These are phyloP conservation scores for Chaetodon auriga DNA, from an alignment of 2,113 vertebrate species.

Conservation along the genomic window DNA sequence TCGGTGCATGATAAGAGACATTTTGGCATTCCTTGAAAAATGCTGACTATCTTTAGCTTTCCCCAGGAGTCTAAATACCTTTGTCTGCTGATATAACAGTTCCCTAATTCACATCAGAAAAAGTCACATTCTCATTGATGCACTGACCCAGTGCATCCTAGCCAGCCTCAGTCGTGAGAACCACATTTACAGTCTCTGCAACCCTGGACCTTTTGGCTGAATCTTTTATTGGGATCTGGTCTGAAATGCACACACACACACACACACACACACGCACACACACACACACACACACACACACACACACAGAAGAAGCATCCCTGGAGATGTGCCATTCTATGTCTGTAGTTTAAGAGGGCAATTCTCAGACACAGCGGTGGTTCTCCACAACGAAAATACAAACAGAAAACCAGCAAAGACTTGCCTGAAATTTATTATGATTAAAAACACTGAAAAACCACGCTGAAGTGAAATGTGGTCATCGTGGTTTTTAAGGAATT, in stretches of 20 bases:
- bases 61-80: slow-evolving; percentile 22
- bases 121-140: slow-evolving; percentile 65
- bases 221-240: slow-evolving; percentile 74
- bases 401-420: slow-evolving; percentile 40
- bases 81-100: slow-evolving; percentile 27
- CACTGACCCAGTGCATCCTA: slow-evolving; percentile 44
- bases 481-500: slow-evolving; percentile 8
- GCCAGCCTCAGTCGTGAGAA: slow-evolving; percentile 73
- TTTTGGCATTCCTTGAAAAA: slow-evolving; percentile 9
- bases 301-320: slow-evolving; percentile 53
- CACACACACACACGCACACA: background rate
- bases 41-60: slow-evolving; percentile 22
- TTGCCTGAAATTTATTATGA: slow-evolving; percentile 27
- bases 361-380: slow-evolving; percentile 71
- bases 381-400: slow-evolving; percentile 54
- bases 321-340: slow-evolving; percentile 64
- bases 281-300: slow-evolving; percentile 4
- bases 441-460: slow-evolving; percentile 21
- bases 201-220: slow-evolving; percentile 72
- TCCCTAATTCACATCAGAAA: slow-evolving; percentile 61
- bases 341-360: slow-evolving; percentile 52
- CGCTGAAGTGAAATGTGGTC: slow-evolving; percentile 20
- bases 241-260: slow-evolving; percentile 38
- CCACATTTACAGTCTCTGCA: slow-evolving; percentile 64
- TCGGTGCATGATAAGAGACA: background rate